A percentile compares a stretch with the other conserved stretches of the same genome.
Conservation (phyloP, 2,888 invertebrate species). For the Atethmia centrago region DNA sequence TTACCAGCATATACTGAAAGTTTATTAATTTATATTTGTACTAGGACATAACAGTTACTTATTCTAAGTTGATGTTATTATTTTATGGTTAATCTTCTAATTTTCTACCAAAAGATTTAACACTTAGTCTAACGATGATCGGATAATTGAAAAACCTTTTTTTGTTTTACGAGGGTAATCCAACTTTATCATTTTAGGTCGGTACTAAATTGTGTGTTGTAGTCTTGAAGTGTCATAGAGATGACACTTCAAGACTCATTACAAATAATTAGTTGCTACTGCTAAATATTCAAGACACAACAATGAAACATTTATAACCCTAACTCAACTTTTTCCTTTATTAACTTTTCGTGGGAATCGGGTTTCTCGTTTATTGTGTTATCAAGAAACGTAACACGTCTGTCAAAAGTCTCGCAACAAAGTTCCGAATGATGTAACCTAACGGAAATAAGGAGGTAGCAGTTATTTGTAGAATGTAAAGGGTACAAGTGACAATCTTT, state of each 20-base stretch:
- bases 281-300: conserved; percentile 14
- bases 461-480: conserved; percentile 74
- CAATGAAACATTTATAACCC: conserved; percentile 14
- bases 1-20: not conserved
- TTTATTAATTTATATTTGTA: not conserved
- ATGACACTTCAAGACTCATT: no score
- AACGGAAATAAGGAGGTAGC: conserved; percentile 44
- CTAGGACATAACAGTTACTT: not conserved
- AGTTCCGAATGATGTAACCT: conserved; percentile 38
- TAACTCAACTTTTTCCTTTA: conserved; percentile 26
- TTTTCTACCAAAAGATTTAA: not conserved
- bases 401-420: conserved; percentile 24
- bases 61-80: not conserved
- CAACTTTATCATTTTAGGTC: not conserved
- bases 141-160: not conserved
- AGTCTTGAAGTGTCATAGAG: no score
- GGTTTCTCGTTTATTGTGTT: conserved; percentile 17
- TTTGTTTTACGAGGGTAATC: not conserved
- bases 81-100: not conserved
- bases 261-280: not conserved
- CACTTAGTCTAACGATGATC: not conserved
- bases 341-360: conserved; percentile 49
- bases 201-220: not conserved
- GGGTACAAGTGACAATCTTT: conserved; percentile 59
- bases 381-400: conserved; percentile 16